Evolutionary conservation across 2,113 vertebrate species (phyloP), one percentile per base, ranked within the genome.

Genomic region (Semnornis frantzii): DNA sequence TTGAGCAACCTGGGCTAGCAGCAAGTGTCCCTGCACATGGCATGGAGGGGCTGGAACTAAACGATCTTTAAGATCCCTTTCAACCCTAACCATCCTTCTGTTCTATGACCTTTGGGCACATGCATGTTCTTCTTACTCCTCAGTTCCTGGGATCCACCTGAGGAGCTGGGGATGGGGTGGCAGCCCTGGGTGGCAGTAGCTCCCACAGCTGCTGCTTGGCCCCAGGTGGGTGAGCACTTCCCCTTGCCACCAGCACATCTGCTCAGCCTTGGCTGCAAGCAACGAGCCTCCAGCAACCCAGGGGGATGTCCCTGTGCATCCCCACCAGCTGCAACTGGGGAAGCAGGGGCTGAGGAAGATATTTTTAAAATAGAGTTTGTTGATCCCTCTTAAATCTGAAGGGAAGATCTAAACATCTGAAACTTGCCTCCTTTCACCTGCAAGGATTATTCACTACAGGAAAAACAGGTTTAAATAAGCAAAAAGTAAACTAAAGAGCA

Each of bases 401-500:
- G 58, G 37, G 86, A 93, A 90, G 28, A 33, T 73, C n/a, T 3
- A 2, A 14, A 30, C 30, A 30, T 73, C 57, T 62, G 81, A 90
- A 90, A 64, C 54, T 57, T 46, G 48, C 54, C 68, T 90, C 82
- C 42, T 82, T 92, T 90, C 73, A 87, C 65, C 74, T 92, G 72
- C 71, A 46, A 83, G 71, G 69, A 72, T 83, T 44, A 60, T 82
- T 95, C 73, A 34, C 77, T 86, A 77, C 92, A 91, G 82, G 89
- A 92, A 91, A 93, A 93, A 92, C 77, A 88, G 69, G 86, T 92
- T 96, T 92, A 84, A 93, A 94, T 94, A 90, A 93, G 81, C 46
- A 83, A 79, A 80, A 85, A 89, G 75, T 68, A 85, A 96, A 91
- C 94, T 66, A 95, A 83, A 89, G 88, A 87, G 44, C 68, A 76